Evolutionary conservation across 2,888 invertebrate genomes (phyloP).

Genomic region (Drepanosiphum platanoidis): DNA sequence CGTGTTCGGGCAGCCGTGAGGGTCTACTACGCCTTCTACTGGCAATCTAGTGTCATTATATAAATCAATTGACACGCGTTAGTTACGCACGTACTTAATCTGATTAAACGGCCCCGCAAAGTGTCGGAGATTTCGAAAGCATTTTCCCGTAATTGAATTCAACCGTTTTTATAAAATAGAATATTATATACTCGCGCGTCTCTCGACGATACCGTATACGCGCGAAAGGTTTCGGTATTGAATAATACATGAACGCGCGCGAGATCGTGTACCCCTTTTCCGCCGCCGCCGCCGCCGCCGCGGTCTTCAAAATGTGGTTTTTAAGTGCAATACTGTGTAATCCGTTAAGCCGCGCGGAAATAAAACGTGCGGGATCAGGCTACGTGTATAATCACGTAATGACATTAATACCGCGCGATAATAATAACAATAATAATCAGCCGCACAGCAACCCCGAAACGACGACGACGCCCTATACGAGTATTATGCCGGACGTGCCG

Average conservation of each 20-base stretch:
- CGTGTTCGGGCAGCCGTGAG: no score
- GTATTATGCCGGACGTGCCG: background rate
- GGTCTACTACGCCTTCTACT: no score
- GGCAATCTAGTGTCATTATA: no score
- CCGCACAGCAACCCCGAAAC: background rate
- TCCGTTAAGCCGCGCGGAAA: conserved; percentile 10
- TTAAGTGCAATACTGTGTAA: conserved; percentile 57
- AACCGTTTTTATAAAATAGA: background rate
- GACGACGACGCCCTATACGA: background rate
- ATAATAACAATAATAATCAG: background rate
- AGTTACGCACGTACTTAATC: background rate
- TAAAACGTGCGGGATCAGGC: background rate
- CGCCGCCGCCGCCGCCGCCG: background rate
- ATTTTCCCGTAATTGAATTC: conserved; percentile 40
- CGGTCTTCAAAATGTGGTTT: conserved; percentile 18
- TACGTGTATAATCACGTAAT: conserved; percentile 14
- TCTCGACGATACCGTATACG: background rate
- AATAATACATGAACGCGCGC: conserved; percentile 44
- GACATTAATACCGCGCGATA: background rate
- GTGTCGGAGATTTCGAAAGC: conserved; percentile 46
- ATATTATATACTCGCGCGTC: background rate
- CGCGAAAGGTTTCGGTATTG: conserved; percentile 44
- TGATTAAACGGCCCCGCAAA: conserved; percentile 35
- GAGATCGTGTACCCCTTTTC: background rate
- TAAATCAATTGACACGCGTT: no score